Evolutionary conservation across 2,797 vertebrate genomes (phyloP).

Genomic region (Xerus rutilus): DNA sequence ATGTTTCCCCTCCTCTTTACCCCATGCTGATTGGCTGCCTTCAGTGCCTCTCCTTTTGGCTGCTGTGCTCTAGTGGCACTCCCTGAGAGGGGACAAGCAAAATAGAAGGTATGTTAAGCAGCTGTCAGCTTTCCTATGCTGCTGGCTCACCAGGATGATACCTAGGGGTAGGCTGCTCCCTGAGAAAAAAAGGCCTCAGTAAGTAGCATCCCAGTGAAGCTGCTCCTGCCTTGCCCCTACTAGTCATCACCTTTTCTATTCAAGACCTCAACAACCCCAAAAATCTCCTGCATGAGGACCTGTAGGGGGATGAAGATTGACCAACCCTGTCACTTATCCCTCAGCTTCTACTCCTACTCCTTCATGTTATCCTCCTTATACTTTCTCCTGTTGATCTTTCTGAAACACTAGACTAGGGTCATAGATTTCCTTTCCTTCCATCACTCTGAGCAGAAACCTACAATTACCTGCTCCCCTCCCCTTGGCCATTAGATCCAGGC

Average conservation of each 20-base stretch:
- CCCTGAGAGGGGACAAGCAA: not conserved
- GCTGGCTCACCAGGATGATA: not conserved
- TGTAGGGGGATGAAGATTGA: not conserved
- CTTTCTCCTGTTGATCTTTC: not conserved
- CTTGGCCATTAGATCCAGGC: not conserved
- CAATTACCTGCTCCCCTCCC: not conserved
- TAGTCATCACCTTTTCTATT: not conserved
- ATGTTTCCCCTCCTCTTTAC: no score
- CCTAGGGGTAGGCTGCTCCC: not conserved
- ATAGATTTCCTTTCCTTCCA: not conserved
- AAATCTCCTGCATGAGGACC: not conserved
- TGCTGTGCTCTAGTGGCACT: not conserved
- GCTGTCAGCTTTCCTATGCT: not conserved
- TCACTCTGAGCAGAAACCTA: not conserved
- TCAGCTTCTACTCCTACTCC: not conserved
- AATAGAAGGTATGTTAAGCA: fast-evolving
- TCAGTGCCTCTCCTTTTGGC: not conserved
- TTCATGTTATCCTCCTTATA: not conserved
- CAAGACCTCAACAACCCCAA: not conserved
- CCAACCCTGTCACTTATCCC: not conserved
- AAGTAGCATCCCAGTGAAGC: not conserved
- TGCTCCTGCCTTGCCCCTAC: not conserved
- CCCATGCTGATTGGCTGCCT: no score
- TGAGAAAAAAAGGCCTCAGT: not conserved
- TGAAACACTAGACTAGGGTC: not conserved